Evolutionary conservation across 2,113 vertebrate genomes (phyloP).

Genomic region (Nycticorax nycticorax): DNA sequence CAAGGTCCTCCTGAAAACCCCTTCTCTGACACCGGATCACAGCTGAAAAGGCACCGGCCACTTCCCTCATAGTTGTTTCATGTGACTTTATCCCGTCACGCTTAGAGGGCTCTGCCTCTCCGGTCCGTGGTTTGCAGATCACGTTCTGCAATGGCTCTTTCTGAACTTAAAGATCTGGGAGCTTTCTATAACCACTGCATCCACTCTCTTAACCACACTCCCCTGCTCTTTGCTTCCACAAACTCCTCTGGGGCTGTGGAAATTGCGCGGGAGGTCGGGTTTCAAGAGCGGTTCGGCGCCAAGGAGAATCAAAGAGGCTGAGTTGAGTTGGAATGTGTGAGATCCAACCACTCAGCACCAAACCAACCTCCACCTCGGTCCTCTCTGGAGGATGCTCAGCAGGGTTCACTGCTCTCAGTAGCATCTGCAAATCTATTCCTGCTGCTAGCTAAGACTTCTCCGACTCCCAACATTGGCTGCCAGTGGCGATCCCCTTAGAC

Average conservation of each 20-base stretch:
- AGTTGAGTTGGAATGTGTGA: accelerated
- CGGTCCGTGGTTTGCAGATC: neutral
- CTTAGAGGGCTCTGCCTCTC: neutral
- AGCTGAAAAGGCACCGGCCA: accelerated
- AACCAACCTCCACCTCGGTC: accelerated
- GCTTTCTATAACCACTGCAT: neutral
- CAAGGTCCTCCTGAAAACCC: neutral
- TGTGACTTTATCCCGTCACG: neutral
- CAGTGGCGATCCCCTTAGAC: accelerated
- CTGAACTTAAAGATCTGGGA: neutral
- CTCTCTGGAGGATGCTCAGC: neutral
- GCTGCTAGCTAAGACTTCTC: neutral
- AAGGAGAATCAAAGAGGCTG: neutral
- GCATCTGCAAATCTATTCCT: neutral
- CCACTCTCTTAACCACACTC: accelerated
- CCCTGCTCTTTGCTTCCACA: neutral
- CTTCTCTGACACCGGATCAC: neutral
- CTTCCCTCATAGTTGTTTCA: neutral
- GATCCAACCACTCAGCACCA: accelerated
- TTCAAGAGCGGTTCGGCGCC: neutral
- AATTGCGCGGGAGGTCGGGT: neutral
- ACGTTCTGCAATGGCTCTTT: neutral
- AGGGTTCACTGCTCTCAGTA: accelerated
- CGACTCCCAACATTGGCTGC: accelerated
- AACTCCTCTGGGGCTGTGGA: neutral